Evolutionary conservation across 2,888 invertebrate genomes (phyloP).

Genomic region (Dasypolia templi): DNA sequence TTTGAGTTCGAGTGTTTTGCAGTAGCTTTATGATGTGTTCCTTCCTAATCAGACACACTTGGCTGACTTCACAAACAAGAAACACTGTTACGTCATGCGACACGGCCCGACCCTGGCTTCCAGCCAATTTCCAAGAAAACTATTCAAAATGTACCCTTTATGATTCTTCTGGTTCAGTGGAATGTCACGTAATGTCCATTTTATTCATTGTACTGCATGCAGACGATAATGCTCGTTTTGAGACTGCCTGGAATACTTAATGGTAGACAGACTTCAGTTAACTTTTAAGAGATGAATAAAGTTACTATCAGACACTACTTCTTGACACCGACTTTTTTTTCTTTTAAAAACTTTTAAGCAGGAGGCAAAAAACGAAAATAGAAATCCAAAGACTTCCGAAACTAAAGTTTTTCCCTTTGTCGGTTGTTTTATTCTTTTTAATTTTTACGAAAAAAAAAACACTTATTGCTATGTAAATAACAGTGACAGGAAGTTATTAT

Average conservation of each 20-base stretch:
- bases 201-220: slow-evolving; percentile 57
- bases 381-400: too few relatives aligned
- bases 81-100: slow-evolving; percentile 36
- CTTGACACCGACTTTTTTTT: background rate
- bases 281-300: background rate
- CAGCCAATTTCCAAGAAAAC: slow-evolving; percentile 55
- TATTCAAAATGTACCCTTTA: slow-evolving; percentile 51
- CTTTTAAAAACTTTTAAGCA: too few relatives aligned
- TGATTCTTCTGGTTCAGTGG: slow-evolving; percentile 43
- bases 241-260: slow-evolving; percentile 29
- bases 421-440: too few relatives aligned
- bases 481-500: too few relatives aligned
- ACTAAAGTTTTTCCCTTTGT: too few relatives aligned
- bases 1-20: slow-evolving; percentile 49
- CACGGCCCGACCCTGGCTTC: slow-evolving; percentile 34
- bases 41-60: slow-evolving; percentile 38
- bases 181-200: slow-evolving; percentile 50
- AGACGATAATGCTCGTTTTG: slow-evolving; percentile 36
- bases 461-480: too few relatives aligned
- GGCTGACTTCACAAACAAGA: slow-evolving; percentile 54
- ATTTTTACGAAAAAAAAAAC: too few relatives aligned
- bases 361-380: too few relatives aligned
- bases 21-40: slow-evolving; percentile 34
- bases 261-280: background rate
- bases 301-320: background rate